Evolutionary conservation across 2,888 invertebrate genomes (phyloP).

Genomic region (Torymus texanus): DNA sequence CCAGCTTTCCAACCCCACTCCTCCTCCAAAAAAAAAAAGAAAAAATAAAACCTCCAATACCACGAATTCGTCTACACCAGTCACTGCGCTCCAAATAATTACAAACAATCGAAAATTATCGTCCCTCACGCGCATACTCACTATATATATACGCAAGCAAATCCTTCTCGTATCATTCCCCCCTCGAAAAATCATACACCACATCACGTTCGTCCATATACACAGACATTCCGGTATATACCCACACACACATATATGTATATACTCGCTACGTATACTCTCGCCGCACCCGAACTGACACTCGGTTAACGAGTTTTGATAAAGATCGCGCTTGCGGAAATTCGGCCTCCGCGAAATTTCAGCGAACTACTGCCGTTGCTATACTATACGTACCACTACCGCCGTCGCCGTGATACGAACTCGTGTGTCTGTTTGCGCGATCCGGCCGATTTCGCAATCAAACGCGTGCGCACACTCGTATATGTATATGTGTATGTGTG

Average conservation of each 20-base stretch:
- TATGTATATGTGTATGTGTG: no score
- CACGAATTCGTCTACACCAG: no score
- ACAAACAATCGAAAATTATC: slow-evolving; percentile 51
- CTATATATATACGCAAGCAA: slow-evolving; percentile 31
- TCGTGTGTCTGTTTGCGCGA: slow-evolving; percentile 34
- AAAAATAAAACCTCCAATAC: neutral
- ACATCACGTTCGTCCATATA: neutral
- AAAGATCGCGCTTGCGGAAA: slow-evolving; percentile 51
- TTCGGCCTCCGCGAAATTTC: slow-evolving; percentile 47
- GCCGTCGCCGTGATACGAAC: neutral
- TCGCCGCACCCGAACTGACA: slow-evolving; percentile 38
- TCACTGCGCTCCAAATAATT: slow-evolving; percentile 24
- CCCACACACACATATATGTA: neutral
- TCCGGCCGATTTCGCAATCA: slow-evolving; percentile 52
- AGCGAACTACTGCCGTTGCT: slow-evolving; percentile 14
- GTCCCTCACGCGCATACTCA: slow-evolving; percentile 6
- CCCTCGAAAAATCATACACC: slow-evolving; percentile 18
- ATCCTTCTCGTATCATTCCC: slow-evolving; percentile 26
- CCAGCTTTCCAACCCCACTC: neutral
- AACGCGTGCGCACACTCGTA: slow-evolving; percentile 22
- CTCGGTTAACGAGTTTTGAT: slow-evolving; percentile 57
- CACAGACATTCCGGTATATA: neutral
- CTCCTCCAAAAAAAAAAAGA: neutral
- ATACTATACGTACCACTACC: no score
- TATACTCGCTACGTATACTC: slow-evolving; percentile 12